Conservation (phyloP, 30 jellyfish, hydroid and myxozoan species). For the Chironex yamaguchii region DNA sequence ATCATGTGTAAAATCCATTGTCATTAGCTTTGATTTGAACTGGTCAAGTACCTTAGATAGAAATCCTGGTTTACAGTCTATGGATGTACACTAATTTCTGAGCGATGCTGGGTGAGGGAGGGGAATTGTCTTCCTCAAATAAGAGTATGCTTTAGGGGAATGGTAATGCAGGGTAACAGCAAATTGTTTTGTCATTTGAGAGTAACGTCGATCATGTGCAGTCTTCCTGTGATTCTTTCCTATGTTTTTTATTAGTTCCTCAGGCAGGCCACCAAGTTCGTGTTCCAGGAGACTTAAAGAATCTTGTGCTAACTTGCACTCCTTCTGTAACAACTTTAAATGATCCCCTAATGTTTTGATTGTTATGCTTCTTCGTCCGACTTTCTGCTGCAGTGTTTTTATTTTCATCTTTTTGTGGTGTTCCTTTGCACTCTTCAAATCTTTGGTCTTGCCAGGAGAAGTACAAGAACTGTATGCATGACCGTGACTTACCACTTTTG, state of each 20-base stretch:
- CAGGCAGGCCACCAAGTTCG: background rate
- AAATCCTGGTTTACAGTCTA: conserved; percentile 22
- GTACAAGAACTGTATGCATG: no score
- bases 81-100: conserved; percentile 7
- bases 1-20: background rate
- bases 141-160: conserved; percentile 12
- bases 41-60: background rate
- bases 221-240: background rate
- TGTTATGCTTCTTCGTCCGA: background rate
- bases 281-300: background rate
- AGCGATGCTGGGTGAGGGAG: conserved; percentile 40
- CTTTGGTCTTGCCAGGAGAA: no score
- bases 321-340: background rate
- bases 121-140: background rate
- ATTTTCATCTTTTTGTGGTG: conserved; percentile 1
- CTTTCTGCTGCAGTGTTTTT: background rate
- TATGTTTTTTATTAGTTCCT: background rate
- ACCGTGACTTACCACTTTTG: no score
- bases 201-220: background rate
- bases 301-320: background rate
- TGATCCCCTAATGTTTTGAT: background rate
- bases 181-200: background rate
- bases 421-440: no score
- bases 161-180: conserved; percentile 16
- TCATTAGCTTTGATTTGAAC: background rate